A percentile compares a stretch with the other conserved stretches of the same genome.
These are phyloP conservation scores for Pseudococcus viburni DNA, from an alignment of 2,888 invertebrate genomes.

Conservation along the genomic window DNA sequence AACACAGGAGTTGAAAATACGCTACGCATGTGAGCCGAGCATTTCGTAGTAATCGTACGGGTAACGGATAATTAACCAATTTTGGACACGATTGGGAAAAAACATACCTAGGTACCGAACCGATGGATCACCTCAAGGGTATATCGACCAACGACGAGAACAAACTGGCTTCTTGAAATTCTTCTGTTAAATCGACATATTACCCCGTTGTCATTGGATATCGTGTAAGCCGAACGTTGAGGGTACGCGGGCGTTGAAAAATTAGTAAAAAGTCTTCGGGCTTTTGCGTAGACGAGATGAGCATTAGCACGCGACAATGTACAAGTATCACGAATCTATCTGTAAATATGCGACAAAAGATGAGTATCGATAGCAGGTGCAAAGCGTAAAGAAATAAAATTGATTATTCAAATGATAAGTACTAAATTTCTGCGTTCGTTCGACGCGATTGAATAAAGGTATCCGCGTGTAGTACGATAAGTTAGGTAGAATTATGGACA, in stretches of 20 bases:
- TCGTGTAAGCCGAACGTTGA: background rate
- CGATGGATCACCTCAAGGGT: constrained; percentile 20
- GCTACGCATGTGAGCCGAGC: background rate
- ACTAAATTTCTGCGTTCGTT: background rate
- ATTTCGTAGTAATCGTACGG: constrained; percentile 16
- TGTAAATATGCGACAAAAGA: constrained; percentile 12
- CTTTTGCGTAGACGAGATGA: background rate
- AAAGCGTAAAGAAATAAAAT: background rate
- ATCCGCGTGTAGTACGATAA: background rate
- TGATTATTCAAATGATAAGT: constrained; percentile 50
- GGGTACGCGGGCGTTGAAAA: background rate
- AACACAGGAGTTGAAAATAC: constrained; percentile 32
- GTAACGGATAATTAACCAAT: constrained; percentile 51
- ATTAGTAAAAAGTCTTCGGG: background rate
- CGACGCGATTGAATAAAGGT: background rate
- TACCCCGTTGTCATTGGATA: background rate
- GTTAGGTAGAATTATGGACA: constrained; percentile 6
- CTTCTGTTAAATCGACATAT: background rate
- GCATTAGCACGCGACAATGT: constrained; percentile 42
- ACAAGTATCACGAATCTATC: background rate
- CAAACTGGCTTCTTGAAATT: background rate
- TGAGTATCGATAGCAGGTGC: background rate
- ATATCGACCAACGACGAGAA: background rate
- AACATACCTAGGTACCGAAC: background rate
- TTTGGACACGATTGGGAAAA: constrained; percentile 40